Evolutionary conservation across 2,113 vertebrate species (phyloP), one percentile per base, ranked within the genome.

Genomic region (Dromas ardeola): DNA sequence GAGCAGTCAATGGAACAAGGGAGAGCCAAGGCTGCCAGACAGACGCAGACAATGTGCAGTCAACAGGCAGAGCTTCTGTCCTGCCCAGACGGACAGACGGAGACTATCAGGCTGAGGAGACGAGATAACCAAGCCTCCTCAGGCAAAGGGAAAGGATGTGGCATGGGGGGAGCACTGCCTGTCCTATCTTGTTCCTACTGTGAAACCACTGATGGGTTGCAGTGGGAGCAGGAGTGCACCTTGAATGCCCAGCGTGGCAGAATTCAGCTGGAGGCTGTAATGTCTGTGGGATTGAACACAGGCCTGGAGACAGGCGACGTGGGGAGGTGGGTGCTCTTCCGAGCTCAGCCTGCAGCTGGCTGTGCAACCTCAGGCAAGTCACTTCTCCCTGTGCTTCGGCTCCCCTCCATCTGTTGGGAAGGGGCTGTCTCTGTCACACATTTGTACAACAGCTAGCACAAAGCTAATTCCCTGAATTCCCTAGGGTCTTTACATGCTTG

Each of bases 21-120:
- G 58, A 81, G 84, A 81, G 91, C 91, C 79, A 26, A 62, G 76
- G 74, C 76, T 95, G 92, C 89, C 92, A 92, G 67, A 34, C 61
- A 86, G 95, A 40, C 32, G 1, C 81, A 45, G 86, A 59, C 69
- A 59, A 10, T 3, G 20, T 30, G 55, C 81, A 78, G 61, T 13
- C 86, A 45, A 76, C 56, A 84, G 79, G 84, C 91, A 88, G 80
- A 58, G 74, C 88, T 78, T 27, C 91, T 77, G 80, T 85, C 70
- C 74, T 88, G 92, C 82, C 93, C 83, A 86, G 84, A 42, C 76
- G 65, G 86, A 77, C 95, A 83, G 67, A 72, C 5, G 6, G 91
- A 90, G 92, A n/a, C 89, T 76, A 13, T 43, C 78, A 50, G 86
- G 62, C 84, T 86, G 72, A 55, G 77, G 59, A 87, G 82, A 86